Base-by-base conservation (phyloP, 2,113 vertebrate genomes). In the Microtus montanus region DNA sequence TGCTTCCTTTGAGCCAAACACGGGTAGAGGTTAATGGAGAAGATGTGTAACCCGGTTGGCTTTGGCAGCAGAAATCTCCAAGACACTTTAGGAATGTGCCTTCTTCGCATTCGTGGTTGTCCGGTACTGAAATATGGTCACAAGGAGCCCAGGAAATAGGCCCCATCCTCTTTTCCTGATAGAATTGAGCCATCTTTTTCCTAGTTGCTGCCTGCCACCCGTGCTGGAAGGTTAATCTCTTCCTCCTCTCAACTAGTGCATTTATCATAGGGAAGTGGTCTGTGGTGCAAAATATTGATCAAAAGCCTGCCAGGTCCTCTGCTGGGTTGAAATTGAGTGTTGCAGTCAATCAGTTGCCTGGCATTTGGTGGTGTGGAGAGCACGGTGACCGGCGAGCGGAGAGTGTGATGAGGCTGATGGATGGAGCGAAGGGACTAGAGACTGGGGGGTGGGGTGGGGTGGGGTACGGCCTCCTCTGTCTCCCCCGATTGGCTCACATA, bases 201-300 rank as follows among this genome's bases (percentile, higher is more conserved):
- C 97, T 96, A 80, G 97, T 96, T 97, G 97, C 96, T 64, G 97
- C 97, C 98, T 98, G 98, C 98, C 97, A 97, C 97, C 97, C 49
- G 77, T 44, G 94, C 97, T 97, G 97, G 97, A 97, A 98, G 97
- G 97, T 98, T 98, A 98, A 98, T 98, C 98, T 98, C 97, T 98
- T 97, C 97, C 94, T 98, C 97, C 97, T 97, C 95, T 95, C 98
- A 89, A 74, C 96, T 96, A 98, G 97, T 97, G 96, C 98, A 98
- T 98, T 98, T 98, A 98, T 99, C 98, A 98, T 96, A 92, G 73
- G 95, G 97, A 98, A 98, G 98, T 98, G 98, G 98, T 97, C 96
- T 98, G 98, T 95, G 97, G 98, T 98, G 97, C 98, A 97, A 98
- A 98, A 97, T 98, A 98, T 98, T 98, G 98, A 98, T 98, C 98